Evolutionary conservation across 2,888 invertebrate species (phyloP).

Genomic region (Dolichomitus sp.): DNA sequence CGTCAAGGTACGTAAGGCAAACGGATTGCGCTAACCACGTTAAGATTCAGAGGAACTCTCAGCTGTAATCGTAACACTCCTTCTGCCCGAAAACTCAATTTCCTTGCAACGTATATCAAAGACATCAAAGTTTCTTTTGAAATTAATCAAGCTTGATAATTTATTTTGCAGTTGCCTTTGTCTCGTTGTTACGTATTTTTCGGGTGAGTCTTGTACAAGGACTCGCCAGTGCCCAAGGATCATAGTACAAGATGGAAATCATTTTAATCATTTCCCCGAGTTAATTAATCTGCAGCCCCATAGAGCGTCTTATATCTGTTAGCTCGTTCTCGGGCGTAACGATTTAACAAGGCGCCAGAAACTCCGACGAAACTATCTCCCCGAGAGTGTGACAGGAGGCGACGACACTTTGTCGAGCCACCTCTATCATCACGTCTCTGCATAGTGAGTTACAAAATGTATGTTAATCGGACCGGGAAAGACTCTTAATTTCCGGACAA

Average conservation of each 20-base stretch:
- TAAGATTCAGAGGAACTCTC: slow-evolving; percentile 55
- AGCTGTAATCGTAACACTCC: slow-evolving; percentile 12
- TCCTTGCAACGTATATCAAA: slow-evolving; percentile 11
- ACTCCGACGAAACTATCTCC: slow-evolving; percentile 44
- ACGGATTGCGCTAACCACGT: slow-evolving; percentile 52
- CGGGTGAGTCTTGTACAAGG: neutral
- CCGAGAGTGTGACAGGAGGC: neutral
- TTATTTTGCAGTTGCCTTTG: neutral
- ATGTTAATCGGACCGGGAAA: slow-evolving; percentile 37
- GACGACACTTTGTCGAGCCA: neutral
- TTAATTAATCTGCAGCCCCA: slow-evolving; percentile 47
- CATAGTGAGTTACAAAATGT: slow-evolving; percentile 35
- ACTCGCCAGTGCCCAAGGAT: neutral
- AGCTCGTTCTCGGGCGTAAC: neutral
- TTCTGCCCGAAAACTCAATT: slow-evolving; percentile 38
- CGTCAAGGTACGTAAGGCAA: slow-evolving; percentile 49
- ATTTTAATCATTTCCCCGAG: slow-evolving; percentile 45
- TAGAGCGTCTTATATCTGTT: neutral
- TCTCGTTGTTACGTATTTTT: neutral
- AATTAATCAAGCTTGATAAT: slow-evolving; percentile 31
- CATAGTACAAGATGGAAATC: neutral
- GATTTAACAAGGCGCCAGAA: slow-evolving; percentile 44
- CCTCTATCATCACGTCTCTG: neutral
- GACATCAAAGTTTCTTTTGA: slow-evolving; percentile 5
- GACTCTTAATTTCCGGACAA: slow-evolving; percentile 18